Percentiles rank a stretch among this genome's conserved stretches.
phyloP scores from a whole-genome alignment of 2,888 invertebrate genomes.

The Drosophila limbata region DNA sequence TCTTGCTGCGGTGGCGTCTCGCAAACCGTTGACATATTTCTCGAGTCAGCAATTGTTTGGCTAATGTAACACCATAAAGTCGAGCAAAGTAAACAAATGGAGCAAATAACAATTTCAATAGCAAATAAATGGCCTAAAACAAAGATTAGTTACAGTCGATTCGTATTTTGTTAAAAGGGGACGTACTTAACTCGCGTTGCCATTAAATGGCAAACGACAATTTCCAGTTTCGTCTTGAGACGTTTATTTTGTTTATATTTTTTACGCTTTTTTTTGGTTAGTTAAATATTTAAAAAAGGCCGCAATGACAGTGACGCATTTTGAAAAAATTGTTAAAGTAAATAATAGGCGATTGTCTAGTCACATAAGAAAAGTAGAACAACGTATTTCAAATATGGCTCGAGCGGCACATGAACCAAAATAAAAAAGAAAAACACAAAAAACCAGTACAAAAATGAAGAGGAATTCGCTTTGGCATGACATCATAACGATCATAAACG shows the following conservation, averaged over 20 bases:
- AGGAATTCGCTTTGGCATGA: conserved; percentile 74
- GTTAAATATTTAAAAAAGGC: conserved; percentile 65
- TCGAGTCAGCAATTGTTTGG: conserved; percentile 51
- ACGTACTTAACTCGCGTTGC: conserved; percentile 17
- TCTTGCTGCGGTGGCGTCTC: conserved; percentile 34
- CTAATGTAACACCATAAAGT: conserved; percentile 51
- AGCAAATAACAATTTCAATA: conserved; percentile 22
- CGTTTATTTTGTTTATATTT: conserved; percentile 20
- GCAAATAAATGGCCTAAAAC: conserved; percentile 35
- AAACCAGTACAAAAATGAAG: conserved; percentile 49
- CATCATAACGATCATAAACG: conserved; percentile 71
- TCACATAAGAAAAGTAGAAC: conserved; percentile 73
- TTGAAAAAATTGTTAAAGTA: conserved; percentile 69
- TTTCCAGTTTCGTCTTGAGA: conserved; percentile 47
- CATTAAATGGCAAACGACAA: conserved; percentile 49
- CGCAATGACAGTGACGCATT: conserved; percentile 72
- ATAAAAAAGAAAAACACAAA: conserved; percentile 30
- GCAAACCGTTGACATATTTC: conserved; percentile 24
- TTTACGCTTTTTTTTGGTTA: conserved; percentile 29
- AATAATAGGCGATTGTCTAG: conserved; percentile 65
- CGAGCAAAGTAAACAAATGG: conserved; percentile 39
- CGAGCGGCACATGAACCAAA: conserved; percentile 43
- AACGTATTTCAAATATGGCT: conserved; percentile 58
- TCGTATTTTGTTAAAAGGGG: conserved; percentile 36
- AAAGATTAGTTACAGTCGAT: conserved; percentile 30